A percentile compares a stretch with the other conserved stretches of the same genome.
Evolutionary conservation across 2,888 invertebrate genomes (phyloP).

Genomic region (Tachystola acroxantha): DNA sequence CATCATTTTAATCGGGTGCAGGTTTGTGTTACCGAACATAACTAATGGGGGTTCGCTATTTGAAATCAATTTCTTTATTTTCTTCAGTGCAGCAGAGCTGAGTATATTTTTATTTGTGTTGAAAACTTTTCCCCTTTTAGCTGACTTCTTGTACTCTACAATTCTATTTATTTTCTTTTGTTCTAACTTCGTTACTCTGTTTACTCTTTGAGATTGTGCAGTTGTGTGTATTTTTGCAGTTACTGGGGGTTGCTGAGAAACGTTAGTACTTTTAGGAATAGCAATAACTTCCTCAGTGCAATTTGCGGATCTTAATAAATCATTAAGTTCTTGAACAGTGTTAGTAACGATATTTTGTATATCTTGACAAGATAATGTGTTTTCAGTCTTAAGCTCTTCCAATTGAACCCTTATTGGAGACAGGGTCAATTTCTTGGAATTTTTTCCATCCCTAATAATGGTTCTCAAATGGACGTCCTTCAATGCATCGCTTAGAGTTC

Average conservation of each 20-base stretch:
- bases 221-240: not conserved
- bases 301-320: slow-evolving; percentile 12
- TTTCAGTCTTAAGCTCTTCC: slow-evolving; percentile 5
- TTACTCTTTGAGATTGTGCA: not conserved
- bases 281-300: slow-evolving; percentile 5
- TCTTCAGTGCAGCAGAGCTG: no score
- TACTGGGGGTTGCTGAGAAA: no score
- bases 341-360: slow-evolving; percentile 10
- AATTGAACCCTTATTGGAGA: not conserved
- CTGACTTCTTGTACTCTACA: not conserved
- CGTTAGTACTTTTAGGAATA: not conserved
- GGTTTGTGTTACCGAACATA: slow-evolving; percentile 31
- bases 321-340: slow-evolving; percentile 8
- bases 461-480: no score
- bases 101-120: not conserved
- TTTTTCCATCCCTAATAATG: no score
- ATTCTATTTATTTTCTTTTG: not conserved
- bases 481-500: no score
- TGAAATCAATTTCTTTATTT: slow-evolving; percentile 4
- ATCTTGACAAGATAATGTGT: slow-evolving; percentile 9
- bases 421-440: no score
- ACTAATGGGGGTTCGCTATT: slow-evolving; percentile 19
- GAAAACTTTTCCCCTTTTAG: not conserved
- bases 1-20: slow-evolving; percentile 29
- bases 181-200: not conserved